These are phyloP conservation scores for Sporophila hypoxantha DNA, from an alignment of 2,113 vertebrate species.

Conservation along the genomic window DNA sequence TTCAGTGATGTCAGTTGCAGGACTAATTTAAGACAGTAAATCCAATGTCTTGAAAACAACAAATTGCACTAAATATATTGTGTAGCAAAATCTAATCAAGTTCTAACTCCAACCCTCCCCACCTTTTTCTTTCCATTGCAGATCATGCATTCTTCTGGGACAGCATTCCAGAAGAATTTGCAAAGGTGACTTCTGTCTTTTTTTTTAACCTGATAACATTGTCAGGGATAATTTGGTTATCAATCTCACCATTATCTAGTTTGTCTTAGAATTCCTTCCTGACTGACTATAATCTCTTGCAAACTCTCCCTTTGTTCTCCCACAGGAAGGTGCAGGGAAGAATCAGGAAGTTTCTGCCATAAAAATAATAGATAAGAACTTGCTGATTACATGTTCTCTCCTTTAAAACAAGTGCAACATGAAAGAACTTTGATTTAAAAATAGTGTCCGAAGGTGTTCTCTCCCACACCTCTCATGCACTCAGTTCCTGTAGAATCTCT, in stretches of 20 bases:
- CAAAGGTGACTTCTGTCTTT: not conserved
- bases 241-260: not conserved
- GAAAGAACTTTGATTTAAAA: not conserved
- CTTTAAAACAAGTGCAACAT: not conserved
- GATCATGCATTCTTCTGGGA: not conserved
- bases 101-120: not conserved
- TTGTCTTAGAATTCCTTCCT: slow-evolving; percentile 11
- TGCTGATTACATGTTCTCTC: not conserved
- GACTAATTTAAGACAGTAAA: not conserved
- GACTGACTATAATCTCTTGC: not conserved
- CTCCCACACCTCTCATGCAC: not conserved
- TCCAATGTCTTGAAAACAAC: not conserved
- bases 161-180: not conserved
- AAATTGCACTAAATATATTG: not conserved
- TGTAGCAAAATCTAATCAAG: not conserved
- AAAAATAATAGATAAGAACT: not conserved
- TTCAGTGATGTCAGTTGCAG: not conserved
- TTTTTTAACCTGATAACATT: not conserved
- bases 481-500: not conserved
- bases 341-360: not conserved
- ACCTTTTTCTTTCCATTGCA: not conserved
- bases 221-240: not conserved
- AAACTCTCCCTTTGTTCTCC: not conserved
- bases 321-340: not conserved
- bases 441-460: not conserved